Evolutionary conservation across 2,113 vertebrate genomes (phyloP).

Genomic region (Ctenodactylus gundi): DNA sequence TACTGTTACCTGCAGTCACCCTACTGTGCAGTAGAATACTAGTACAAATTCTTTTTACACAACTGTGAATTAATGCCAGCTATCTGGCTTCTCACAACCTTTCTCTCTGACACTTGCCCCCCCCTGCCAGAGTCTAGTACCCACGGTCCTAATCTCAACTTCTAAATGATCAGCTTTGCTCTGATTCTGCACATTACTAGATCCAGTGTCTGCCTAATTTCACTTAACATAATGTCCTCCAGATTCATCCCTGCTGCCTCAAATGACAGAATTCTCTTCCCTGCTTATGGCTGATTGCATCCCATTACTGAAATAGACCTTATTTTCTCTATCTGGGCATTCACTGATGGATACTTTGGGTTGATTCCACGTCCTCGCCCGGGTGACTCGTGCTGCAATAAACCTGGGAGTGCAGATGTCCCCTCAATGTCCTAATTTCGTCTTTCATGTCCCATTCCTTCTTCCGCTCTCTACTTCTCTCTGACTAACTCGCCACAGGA

Average conservation of each 20-base stretch:
- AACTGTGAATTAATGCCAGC: neutral
- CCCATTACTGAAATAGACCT: neutral
- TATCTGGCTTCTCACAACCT: neutral
- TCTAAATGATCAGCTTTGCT: no score
- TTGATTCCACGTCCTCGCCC: neutral
- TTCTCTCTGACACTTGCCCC: neutral
- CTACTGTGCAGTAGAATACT: no score
- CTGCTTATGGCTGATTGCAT: neutral
- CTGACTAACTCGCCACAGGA: neutral
- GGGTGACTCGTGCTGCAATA: neutral
- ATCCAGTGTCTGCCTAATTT: neutral
- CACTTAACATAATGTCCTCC: neutral
- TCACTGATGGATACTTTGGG: neutral
- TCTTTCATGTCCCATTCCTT: neutral
- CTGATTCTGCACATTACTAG: neutral
- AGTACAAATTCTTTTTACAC: no score
- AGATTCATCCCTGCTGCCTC: neutral
- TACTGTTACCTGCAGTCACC: neutral
- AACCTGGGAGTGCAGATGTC: no score
- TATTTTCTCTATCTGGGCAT: neutral
- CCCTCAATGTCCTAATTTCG: neutral
- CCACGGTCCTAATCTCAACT: neutral
- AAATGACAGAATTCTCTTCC: neutral
- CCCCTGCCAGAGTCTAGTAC: neutral
- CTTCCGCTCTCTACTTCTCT: rapidly evolving